Conservation (phyloP, 2,888 invertebrate genomes). For the Caenorhabditis drosophilae region DNA sequence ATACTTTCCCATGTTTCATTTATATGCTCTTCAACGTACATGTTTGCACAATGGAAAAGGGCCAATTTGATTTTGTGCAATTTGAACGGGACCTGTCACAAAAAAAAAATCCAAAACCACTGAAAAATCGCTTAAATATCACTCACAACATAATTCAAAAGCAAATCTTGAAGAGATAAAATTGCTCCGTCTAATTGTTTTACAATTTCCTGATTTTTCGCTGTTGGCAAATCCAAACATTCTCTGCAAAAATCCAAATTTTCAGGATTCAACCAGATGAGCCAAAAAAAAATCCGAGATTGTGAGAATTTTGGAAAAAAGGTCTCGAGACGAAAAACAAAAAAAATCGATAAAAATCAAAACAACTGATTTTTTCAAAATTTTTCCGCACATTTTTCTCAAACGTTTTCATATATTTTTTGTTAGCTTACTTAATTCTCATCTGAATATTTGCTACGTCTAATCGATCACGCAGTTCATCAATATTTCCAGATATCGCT, state of each 20-base stretch:
- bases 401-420: conserved; percentile 6
- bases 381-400: conserved; percentile 10
- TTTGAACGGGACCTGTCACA: conserved; percentile 41
- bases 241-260: conserved; percentile 13
- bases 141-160: conserved; percentile 34
- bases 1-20: conserved; percentile 91
- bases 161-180: conserved; percentile 39
- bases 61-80: conserved; percentile 84
- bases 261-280: background rate
- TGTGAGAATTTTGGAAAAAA: background rate
- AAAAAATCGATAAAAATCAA: conserved; percentile 4
- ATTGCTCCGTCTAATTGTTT: conserved; percentile 39
- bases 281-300: background rate
- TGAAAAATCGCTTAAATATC: background rate
- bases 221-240: conserved; percentile 10
- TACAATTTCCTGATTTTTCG: conserved; percentile 13
- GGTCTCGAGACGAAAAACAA: background rate
- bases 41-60: conserved; percentile 91
- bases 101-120: background rate
- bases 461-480: conserved; percentile 88
- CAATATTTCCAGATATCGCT: conserved; percentile 79
- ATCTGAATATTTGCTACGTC: conserved; percentile 83
- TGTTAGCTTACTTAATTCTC: conserved; percentile 41
- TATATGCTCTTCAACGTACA: conserved; percentile 84
- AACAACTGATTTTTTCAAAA: background rate